These are phyloP conservation scores for Ginglymostoma cirratum DNA, from an alignment of 2,113 vertebrate species.

Conservation along the genomic window DNA sequence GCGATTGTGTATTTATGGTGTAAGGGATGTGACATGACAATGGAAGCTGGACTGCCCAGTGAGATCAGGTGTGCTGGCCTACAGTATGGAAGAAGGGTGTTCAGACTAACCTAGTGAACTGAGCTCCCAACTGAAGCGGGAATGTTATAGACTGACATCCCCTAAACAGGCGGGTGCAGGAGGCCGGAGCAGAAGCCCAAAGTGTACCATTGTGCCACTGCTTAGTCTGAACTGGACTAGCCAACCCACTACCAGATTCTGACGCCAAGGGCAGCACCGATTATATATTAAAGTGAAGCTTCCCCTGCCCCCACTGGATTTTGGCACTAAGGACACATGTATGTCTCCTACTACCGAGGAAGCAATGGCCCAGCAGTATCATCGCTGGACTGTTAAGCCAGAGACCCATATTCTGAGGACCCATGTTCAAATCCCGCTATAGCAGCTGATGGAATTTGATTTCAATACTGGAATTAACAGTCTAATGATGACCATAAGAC, in stretches of 20 bases:
- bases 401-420: too few species aligned
- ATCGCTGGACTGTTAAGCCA: too few species aligned
- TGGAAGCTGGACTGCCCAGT: background rate
- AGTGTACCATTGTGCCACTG: background rate
- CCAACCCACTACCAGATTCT: background rate
- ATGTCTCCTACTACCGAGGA: too few species aligned
- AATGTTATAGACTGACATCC: background rate
- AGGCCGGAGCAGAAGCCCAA: background rate
- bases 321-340: too few species aligned
- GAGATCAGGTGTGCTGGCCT: background rate
- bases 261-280: background rate
- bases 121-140: background rate
- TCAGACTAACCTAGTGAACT: background rate
- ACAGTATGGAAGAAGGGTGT: background rate
- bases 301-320: too few species aligned
- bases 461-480: too few species aligned
- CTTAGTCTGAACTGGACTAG: background rate
- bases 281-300: background rate
- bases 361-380: too few species aligned
- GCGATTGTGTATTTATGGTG: background rate
- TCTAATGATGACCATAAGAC: too few species aligned
- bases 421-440: too few species aligned
- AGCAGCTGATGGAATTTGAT: too few species aligned
- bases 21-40: background rate
- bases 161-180: background rate